phyloP scores from a whole-genome alignment of 2,888 invertebrate genomes.

The Eupithecia centaureata region DNA sequence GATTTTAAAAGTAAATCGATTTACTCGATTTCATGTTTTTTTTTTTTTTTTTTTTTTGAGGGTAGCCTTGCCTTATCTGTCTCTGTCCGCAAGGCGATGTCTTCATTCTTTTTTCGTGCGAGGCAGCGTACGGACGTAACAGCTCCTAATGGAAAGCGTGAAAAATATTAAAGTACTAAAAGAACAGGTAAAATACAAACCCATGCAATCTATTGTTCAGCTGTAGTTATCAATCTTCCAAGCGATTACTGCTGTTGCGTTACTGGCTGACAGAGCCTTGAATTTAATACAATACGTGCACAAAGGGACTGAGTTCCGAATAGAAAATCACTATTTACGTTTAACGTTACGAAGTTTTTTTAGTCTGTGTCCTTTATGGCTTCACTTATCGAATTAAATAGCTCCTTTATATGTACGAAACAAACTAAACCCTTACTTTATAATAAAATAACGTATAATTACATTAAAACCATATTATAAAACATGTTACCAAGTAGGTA shows the following conservation, averaged over 20 bases:
- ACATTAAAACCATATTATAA: too few relatives aligned
- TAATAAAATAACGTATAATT: too few relatives aligned
- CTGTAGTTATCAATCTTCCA: conserved; percentile 3
- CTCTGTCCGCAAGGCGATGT: too few relatives aligned
- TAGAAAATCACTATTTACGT: neutral
- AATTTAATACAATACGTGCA: conserved; percentile 10
- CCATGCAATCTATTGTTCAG: conserved; percentile 13
- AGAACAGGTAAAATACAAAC: conserved; percentile 5
- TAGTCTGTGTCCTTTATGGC: neutral
- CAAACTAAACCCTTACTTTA: neutral
- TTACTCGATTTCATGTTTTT: too few relatives aligned
- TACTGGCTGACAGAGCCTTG: neutral
- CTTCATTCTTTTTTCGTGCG: too few relatives aligned
- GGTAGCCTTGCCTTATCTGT: too few relatives aligned
- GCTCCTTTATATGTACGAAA: neutral
- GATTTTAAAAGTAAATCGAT: too few relatives aligned
- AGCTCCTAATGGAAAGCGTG: neutral
- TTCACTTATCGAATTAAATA: too few relatives aligned
- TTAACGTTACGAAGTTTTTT: neutral
- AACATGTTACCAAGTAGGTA: too few relatives aligned
- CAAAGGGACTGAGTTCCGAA: neutral
- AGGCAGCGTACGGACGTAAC: too few relatives aligned
- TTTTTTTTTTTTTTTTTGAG: too few relatives aligned
- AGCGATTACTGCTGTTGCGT: conserved; percentile 5
- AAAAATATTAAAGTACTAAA: neutral